A percentile compares a stretch with the other conserved stretches of the same genome.
These are phyloP conservation scores for Branchellion lobata DNA, from an alignment of 2,888 invertebrate genomes.

Conservation along the genomic window DNA sequence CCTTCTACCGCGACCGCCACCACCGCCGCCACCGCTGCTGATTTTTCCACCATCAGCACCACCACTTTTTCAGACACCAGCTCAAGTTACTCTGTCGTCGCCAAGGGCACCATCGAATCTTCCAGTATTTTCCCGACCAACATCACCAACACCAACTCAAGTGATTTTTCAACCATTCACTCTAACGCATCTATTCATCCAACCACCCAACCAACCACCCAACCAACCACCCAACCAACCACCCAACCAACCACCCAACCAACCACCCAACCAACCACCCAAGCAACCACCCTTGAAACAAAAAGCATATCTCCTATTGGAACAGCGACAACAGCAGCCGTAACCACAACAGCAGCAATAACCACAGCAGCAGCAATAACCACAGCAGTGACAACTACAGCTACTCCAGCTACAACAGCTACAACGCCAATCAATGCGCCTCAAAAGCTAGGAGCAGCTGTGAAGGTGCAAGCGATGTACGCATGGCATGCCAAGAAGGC, in stretches of 20 bases:
- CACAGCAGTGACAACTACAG: not conserved
- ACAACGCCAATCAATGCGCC: not conserved
- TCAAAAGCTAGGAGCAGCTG: constrained; percentile 17
- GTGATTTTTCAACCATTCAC: no score
- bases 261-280: not conserved
- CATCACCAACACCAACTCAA: no score
- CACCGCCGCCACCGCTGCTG: no score
- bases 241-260: not conserved
- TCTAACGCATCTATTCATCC: not conserved
- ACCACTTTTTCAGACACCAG: no score
- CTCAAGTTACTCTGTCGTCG: no score
- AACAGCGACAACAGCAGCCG: not conserved
- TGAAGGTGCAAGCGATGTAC: constrained; percentile 66
- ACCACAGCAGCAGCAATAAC: constrained; percentile 2
- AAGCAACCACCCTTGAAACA: not conserved
- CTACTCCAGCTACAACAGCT: not conserved
- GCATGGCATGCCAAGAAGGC: constrained; percentile 69
- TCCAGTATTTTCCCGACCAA: no score
- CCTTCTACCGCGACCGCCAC: no score
- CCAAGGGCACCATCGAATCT: no score
- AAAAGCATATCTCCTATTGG: not conserved
- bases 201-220: not conserved
- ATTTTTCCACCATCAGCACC: no score
- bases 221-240: not conserved
- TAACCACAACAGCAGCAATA: not conserved